Evolutionary conservation across 2,797 vertebrate species (phyloP), one percentile per base, ranked within the genome.

Genomic region (Mustela erminea): DNA sequence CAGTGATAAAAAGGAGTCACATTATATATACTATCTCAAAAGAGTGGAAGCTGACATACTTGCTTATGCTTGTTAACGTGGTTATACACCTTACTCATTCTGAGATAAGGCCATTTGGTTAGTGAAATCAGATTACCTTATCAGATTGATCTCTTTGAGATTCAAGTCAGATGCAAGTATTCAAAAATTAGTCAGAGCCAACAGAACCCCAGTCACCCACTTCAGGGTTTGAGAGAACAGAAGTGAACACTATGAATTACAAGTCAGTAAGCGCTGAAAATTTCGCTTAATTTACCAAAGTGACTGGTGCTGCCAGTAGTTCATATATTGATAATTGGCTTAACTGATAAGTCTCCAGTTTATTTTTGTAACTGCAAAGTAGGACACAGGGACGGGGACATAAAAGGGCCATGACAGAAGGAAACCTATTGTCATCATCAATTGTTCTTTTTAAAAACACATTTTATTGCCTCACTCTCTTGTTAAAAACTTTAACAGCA

Each of bases 1-100:
- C 43, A 25, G 64, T 80, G 72, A 92, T 35, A 64, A 56, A 80
- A 68, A 86, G 38, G 35, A 92, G 72, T 92, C 80, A 54, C 3
- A 29, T 90, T 96, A 11, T 77, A 89, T 25, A 87, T 35, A 78
- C n/a, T 56, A 60, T 54, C 52, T 96, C 25, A 75, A 32, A 87
- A 72, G 25, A n/a, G 80, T 43, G 46, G 78, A 49, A 84, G 56
- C 43, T 90, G 32, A 85, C 18, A 23, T 72, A 62, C 15, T 78
- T 93, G 58, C 54, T 70, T 46, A 64, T 23, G 54, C 21, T 92
- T 75, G 21, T 83, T 80, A 90, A 49, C 2, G 2, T 27, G 70
- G 78, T 62, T 54, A 21, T 21, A 11, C n/a, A 46, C 27, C 25
- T 29, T 68, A 80, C 49, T 87, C 29, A n/a, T 11, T 93, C 46